Evolutionary conservation across 1,140 invertebrate species (phyloP).

Genomic region (Ostrea edulis): DNA sequence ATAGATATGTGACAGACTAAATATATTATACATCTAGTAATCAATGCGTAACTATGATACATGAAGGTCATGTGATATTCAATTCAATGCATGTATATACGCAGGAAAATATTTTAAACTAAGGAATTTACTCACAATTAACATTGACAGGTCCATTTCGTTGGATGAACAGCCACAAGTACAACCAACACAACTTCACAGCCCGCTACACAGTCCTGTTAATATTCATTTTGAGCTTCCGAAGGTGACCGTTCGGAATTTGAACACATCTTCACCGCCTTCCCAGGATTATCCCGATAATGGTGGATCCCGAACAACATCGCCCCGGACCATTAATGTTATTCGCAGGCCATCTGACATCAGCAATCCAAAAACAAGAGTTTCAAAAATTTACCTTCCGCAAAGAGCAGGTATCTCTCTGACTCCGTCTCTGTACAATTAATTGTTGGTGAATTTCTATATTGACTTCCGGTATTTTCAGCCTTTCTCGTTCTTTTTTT

Average conservation of each 20-base stretch:
- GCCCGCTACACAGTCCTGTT: slow-evolving; percentile 5
- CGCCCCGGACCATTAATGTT: background rate
- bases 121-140: background rate
- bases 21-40: too few species aligned
- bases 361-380: background rate
- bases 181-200: slow-evolving; percentile 5
- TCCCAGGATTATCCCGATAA: background rate
- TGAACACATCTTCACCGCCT: background rate
- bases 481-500: background rate
- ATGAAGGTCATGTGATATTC: too few species aligned
- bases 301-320: background rate
- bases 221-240: slow-evolving; percentile 9
- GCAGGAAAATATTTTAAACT: too few species aligned
- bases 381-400: slow-evolving; percentile 5
- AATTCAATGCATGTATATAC: too few species aligned
- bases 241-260: background rate
- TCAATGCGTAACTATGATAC: too few species aligned
- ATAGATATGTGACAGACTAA: too few species aligned
- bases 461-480: background rate
- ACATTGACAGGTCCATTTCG: background rate
- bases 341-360: slow-evolving; percentile 17
- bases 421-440: background rate
- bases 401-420: slow-evolving; percentile 9
- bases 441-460: background rate
- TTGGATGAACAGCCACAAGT: background rate